Percentiles rank a stretch among this genome's conserved stretches.
phyloP scores from a whole-genome alignment of 2,113 vertebrate genomes.

The Craseonycteris thonglongyai region DNA sequence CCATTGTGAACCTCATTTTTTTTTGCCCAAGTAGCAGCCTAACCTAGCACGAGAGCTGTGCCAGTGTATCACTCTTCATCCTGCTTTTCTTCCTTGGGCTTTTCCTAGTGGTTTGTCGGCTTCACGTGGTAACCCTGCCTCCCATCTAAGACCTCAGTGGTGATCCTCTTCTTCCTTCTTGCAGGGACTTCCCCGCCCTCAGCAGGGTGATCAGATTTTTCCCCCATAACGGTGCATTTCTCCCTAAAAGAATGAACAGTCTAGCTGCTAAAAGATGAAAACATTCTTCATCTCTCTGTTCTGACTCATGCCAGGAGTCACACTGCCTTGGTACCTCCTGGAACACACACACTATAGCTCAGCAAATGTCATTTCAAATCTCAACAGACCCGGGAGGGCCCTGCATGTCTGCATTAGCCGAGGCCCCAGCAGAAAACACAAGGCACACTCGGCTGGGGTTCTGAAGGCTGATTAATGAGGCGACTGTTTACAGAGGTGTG shows the following conservation, averaged over 20 bases:
- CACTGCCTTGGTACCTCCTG: neutral
- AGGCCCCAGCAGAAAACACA: neutral
- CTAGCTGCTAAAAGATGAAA: neutral
- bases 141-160: neutral
- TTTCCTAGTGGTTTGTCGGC: neutral
- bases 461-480: neutral
- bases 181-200: neutral
- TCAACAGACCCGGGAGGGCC: neutral
- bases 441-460: neutral
- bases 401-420: neutral
- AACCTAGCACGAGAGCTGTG: neutral
- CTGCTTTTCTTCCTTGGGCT: neutral
- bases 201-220: neutral
- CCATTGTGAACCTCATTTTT: neutral
- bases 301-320: neutral
- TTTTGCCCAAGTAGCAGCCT: neutral
- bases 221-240: neutral
- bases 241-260: neutral
- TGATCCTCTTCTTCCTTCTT: neutral
- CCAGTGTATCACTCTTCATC: neutral
- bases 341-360: neutral
- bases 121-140: neutral
- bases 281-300: neutral
- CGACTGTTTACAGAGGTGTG: neutral
- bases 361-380: neutral